phyloP scores from a whole-genome alignment of 2,888 invertebrate species.

The Trisateles emortualis region DNA sequence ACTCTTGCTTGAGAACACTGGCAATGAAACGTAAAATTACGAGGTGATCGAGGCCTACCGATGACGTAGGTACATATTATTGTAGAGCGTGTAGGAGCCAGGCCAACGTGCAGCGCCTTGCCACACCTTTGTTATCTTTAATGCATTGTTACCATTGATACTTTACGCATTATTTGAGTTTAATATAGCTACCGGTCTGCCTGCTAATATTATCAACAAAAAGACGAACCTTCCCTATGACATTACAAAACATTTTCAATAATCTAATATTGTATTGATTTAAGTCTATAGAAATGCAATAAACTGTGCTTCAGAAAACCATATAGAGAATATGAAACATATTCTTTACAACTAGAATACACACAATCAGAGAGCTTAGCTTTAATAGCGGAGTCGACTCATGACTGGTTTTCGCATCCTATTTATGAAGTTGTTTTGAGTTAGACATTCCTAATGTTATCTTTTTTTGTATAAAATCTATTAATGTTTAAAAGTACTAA shows the following conservation, averaged over 20 bases:
- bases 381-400: slow-evolving; percentile 34
- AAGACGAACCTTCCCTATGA: slow-evolving; percentile 24
- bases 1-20: slow-evolving; percentile 77
- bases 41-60: slow-evolving; percentile 68
- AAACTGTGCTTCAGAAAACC: slow-evolving; percentile 24
- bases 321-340: slow-evolving; percentile 25
- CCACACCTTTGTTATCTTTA: slow-evolving; percentile 58
- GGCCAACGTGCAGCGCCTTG: slow-evolving; percentile 48
- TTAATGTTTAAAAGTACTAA: slow-evolving; percentile 14
- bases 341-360: slow-evolving; percentile 37
- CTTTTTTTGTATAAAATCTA: slow-evolving; percentile 3
- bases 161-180: slow-evolving; percentile 66
- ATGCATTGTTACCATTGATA: slow-evolving; percentile 69
- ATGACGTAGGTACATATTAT: slow-evolving; percentile 52
- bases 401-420: slow-evolving; percentile 27
- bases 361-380: slow-evolving; percentile 47
- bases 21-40: slow-evolving; percentile 82
- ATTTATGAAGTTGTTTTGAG: slow-evolving; percentile 21
- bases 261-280: slow-evolving; percentile 27
- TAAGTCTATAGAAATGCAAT: slow-evolving; percentile 25
- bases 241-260: slow-evolving; percentile 36
- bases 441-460: slow-evolving; percentile 11
- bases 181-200: slow-evolving; percentile 59
- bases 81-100: slow-evolving; percentile 38
- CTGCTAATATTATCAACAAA: slow-evolving; percentile 37